Base-by-base conservation (phyloP, 64 coral and sea anemone species). In the Stylophora pistillata region DNA sequence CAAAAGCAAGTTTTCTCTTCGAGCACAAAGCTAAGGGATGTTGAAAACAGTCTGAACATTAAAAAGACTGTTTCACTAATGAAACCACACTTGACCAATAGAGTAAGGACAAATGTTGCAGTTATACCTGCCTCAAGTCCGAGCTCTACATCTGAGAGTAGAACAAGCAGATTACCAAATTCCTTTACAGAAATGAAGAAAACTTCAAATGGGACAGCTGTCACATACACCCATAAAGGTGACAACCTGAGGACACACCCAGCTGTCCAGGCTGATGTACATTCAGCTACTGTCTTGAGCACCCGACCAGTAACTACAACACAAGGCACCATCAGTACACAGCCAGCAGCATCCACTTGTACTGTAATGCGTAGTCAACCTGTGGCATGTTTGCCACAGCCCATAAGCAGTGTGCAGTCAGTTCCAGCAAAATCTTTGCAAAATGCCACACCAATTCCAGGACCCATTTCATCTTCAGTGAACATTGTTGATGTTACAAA, bases 221-320 rank as follows among this genome's bases (percentile, higher is more conserved):
- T 41, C 18, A 69, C 61, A 84, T 47, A 27, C 65, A 70, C 58
- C 47, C 29, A 53, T 12, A 84, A 33, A 16, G 31, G 15, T 15
- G 80, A 84, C 16, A 34, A 33, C 2, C 1, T 21, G 15, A 47
- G 30, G 53, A 84, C 20, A 84, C 25, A 69, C 17, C 33, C 62
- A 53, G 28, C 61, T 54, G 37, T 28, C n/a, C 80, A 69, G 80
- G 61, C 61, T 16, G 32, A 27, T n/a, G 37, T 23, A 25, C 34
- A 2, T 9, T 68, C 80, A 16, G 4, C 14, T 84, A 4, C 62
- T 53, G 7, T 34, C 17, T 53, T 37, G 16, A 55, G 11, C 12
- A 69, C 17, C 20, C 60, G 61, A 84, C 80, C 80, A 70, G 80
- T 84, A 13, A 63, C 62, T 3, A 69, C 80, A 84, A 84, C 80